These are phyloP conservation scores for Nasua narica DNA, from an alignment of 2,797 vertebrate species.

Conservation along the genomic window DNA sequence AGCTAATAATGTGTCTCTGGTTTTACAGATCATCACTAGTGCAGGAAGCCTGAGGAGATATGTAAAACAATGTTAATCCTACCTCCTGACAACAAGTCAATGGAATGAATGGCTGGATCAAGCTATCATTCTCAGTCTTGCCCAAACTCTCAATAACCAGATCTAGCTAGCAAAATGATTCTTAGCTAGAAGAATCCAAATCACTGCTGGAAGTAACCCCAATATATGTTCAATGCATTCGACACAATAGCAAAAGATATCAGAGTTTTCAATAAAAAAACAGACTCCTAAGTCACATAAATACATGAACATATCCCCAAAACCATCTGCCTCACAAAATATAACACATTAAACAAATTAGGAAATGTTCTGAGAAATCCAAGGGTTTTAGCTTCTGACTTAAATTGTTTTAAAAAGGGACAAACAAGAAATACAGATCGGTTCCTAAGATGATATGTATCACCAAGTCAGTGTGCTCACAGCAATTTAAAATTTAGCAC, in stretches of 20 bases:
- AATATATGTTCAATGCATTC: background rate
- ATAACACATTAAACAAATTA: slow-evolving; percentile 5
- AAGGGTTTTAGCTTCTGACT: background rate
- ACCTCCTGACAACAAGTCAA: background rate
- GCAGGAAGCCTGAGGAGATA: background rate
- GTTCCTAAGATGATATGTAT: background rate
- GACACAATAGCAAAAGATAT: slow-evolving; percentile 11
- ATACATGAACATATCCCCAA: background rate
- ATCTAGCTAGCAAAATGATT: slow-evolving; percentile 39
- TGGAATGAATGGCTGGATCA: slow-evolving; percentile 3
- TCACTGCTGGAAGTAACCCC: background rate
- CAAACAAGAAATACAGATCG: background rate
- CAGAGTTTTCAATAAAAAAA: slow-evolving; percentile 19
- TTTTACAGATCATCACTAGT: slow-evolving; percentile 7
- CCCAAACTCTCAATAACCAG: background rate
- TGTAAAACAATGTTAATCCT: slow-evolving; percentile 6
- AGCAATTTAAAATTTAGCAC: background rate
- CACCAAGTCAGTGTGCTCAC: background rate
- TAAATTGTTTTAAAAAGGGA: slow-evolving; percentile 1
- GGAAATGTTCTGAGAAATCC: slow-evolving; percentile 7
- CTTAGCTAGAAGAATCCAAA: slow-evolving; percentile 14
- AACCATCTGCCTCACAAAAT: background rate
- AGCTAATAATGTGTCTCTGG: background rate
- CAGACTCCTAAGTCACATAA: background rate
- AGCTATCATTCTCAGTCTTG: background rate